Evolutionary conservation across 2,113 vertebrate genomes (phyloP).

Genomic region (Perca fluviatilis): DNA sequence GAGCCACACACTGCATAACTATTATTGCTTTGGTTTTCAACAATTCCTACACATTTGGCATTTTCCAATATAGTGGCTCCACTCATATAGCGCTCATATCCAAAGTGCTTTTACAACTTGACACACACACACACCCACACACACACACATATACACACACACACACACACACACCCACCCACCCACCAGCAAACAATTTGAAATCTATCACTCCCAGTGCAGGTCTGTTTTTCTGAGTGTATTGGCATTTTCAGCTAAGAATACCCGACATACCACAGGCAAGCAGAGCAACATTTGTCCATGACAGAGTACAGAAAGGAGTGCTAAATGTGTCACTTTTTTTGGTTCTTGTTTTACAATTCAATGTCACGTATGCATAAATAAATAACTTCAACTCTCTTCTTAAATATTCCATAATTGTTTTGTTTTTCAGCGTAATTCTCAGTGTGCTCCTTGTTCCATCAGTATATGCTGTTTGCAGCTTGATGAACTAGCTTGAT

Average conservation of each 20-base stretch:
- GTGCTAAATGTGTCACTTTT: not conserved
- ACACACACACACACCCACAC: no score
- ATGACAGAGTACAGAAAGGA: no score
- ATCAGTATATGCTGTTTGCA: not conserved
- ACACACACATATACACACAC: not conserved
- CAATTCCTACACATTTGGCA: not conserved
- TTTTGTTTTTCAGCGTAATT: not conserved
- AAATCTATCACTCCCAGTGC: not conserved
- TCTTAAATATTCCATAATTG: not conserved
- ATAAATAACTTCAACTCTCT: not conserved
- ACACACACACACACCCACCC: not conserved
- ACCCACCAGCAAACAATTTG: no score
- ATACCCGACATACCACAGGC: no score
- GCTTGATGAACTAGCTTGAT: conserved; percentile 4
- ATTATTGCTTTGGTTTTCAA: not conserved
- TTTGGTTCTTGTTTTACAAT: not conserved
- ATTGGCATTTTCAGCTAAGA: no score
- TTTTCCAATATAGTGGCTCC: not conserved
- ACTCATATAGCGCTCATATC: not conserved
- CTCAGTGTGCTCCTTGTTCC: conserved; percentile 11
- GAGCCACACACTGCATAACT: not conserved
- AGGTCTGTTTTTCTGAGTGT: not conserved
- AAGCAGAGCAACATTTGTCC: no score
- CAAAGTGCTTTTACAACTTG: not conserved
- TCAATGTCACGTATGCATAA: not conserved